These are phyloP conservation scores for Hoplodrina ambigua DNA, from an alignment of 2,888 invertebrate species.

Conservation along the genomic window DNA sequence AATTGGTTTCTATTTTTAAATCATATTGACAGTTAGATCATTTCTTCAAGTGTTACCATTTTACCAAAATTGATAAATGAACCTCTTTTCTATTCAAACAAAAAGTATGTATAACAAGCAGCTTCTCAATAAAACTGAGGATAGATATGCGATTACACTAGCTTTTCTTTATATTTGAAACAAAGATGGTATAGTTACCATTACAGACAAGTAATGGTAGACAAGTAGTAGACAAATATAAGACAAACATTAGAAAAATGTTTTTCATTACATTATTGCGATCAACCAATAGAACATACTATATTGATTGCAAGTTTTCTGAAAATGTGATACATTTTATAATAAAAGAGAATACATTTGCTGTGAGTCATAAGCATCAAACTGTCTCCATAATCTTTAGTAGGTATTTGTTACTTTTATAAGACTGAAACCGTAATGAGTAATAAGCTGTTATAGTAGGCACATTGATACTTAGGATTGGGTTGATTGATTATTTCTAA, in stretches of 20 bases:
- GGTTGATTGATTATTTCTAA: background rate
- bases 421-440: background rate
- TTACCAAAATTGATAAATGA: slow-evolving; percentile 1
- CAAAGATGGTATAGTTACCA: background rate
- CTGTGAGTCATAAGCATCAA: slow-evolving; percentile 16
- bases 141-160: slow-evolving; percentile 1
- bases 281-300: background rate
- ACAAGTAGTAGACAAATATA: too few species aligned
- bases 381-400: slow-evolving; percentile 1
- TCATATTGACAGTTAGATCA: slow-evolving; percentile 56
- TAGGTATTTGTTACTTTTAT: background rate
- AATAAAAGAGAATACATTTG: background rate
- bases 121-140: background rate
- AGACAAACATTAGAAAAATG: background rate
- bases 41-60: slow-evolving; percentile 54
- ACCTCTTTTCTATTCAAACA: slow-evolving; percentile 23
- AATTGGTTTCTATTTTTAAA: slow-evolving; percentile 80
- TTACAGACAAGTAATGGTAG: background rate
- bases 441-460: slow-evolving; percentile 1
- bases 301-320: background rate
- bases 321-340: background rate
- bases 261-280: background rate
- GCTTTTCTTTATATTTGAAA: background rate
- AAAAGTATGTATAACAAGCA: slow-evolving; percentile 15
- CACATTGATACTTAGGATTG: background rate